Conservation (phyloP, 2,113 vertebrate species). For the Oostethus manadensis region DNA sequence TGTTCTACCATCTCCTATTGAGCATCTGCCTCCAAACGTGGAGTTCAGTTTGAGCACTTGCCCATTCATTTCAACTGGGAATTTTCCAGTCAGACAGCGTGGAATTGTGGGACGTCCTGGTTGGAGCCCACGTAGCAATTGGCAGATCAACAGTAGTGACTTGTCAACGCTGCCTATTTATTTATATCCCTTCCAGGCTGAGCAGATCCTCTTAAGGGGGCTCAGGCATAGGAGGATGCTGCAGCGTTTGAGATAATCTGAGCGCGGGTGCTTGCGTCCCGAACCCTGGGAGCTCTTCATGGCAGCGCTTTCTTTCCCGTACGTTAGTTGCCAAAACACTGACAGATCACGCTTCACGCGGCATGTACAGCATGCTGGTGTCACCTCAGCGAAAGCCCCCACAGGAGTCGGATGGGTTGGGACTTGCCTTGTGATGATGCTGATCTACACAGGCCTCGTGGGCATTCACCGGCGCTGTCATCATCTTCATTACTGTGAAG, state of each 20-base stretch:
- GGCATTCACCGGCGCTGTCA: constrained; percentile 41
- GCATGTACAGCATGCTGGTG: not conserved
- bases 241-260: constrained; percentile 37
- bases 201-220: constrained; percentile 53
- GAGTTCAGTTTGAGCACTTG: too few species aligned
- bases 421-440: too few species aligned
- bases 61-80: too few species aligned
- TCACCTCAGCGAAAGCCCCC: not conserved
- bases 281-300: not conserved
- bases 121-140: not conserved
- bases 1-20: too few species aligned
- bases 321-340: not conserved
- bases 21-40: too few species aligned
- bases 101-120: too few species aligned
- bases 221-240: constrained; percentile 30
- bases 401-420: constrained; percentile 1
- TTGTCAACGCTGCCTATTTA: constrained; percentile 16
- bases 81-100: too few species aligned
- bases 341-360: constrained; percentile 12
- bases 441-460: constrained; percentile 14
- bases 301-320: not conserved
- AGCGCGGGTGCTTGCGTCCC: not conserved
- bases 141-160: constrained; percentile 2
- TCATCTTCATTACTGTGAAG: not conserved
- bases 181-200: constrained; percentile 37